These are phyloP conservation scores for mouse (Mus musculus) DNA, from an alignment of 2,113 vertebrate genomes.

Conservation along the genomic window GRCm39 chr12:79090001-79090500, in stretches of 20 bases:
- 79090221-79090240: background rate
- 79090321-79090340: background rate
- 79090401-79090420: slow-evolving; percentile 36
- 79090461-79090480: no score
- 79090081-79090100: slow-evolving; percentile 9
- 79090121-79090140: background rate
- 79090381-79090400: slow-evolving; percentile 51
- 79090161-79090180: background rate
- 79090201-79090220: background rate
- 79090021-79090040: slow-evolving; percentile 2
- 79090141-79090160: background rate
- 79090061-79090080: background rate
- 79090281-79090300: background rate
- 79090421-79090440: background rate
- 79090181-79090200: slow-evolving; percentile 8
- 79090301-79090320: background rate
- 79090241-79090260: background rate
- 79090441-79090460: background rate
- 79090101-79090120: background rate
- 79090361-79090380: background rate
- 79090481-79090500: background rate
- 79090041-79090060: slow-evolving; percentile 6
- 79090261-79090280: background rate
- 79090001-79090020: background rate
- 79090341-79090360: background rate